Conservation (phyloP, 2,113 vertebrate species). For the Ophthalmolycus amberensis region DNA sequence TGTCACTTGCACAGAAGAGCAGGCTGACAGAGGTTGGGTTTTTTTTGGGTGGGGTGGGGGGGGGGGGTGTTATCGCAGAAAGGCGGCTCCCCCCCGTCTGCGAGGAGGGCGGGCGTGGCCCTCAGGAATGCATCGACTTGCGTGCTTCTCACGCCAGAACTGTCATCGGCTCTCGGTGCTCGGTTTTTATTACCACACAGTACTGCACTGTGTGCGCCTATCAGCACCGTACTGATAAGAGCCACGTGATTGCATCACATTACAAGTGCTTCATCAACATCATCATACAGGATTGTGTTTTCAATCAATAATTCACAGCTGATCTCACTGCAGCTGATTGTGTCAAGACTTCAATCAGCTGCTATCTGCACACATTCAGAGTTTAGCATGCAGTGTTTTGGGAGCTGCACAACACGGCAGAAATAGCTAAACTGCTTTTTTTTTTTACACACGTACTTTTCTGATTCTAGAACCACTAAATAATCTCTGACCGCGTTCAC, state of each 20-base stretch:
- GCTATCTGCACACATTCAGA: neutral
- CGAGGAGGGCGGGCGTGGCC: slow-evolving; percentile 52
- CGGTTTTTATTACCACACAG: neutral
- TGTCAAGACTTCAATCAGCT: neutral
- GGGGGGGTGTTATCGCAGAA: slow-evolving; percentile 1
- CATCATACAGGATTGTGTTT: neutral
- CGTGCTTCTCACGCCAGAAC: slow-evolving; percentile 16
- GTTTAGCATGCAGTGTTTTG: neutral
- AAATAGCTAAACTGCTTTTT: neutral
- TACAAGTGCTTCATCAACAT: neutral
- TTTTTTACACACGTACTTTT: neutral
- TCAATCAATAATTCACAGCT: neutral
- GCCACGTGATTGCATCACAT: neutral
- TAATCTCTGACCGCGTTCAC: neutral
- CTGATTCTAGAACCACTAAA: neutral
- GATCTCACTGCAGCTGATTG: neutral
- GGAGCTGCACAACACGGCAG: neutral
- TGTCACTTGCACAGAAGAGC: slow-evolving; percentile 42
- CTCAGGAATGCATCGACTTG: slow-evolving; percentile 49
- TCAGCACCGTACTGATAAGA: neutral
- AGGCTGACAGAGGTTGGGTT: neutral
- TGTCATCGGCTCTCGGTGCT: slow-evolving; percentile 21
- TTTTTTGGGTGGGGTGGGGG: neutral
- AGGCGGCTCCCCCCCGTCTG: slow-evolving; percentile 25
- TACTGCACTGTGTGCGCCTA: neutral